These are phyloP conservation scores for Arctopsyche grandis DNA, from an alignment of 1,140 invertebrate genomes.

Conservation along the genomic window DNA sequence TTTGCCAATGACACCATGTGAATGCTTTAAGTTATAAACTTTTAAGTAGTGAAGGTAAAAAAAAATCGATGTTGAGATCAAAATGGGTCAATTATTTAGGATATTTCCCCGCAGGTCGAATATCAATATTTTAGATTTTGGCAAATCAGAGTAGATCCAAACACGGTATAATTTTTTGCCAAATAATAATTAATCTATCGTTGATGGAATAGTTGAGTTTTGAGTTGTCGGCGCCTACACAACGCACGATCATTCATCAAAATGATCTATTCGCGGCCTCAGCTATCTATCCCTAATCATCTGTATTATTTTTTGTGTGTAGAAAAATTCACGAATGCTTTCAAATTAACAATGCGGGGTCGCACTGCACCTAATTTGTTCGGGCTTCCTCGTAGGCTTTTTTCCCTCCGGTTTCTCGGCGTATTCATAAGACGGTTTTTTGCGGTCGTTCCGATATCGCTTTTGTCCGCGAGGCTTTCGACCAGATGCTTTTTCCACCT, in stretches of 20 bases:
- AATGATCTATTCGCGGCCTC: slow-evolving; percentile 9
- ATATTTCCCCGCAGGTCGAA: too few species aligned
- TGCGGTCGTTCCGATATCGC: background rate
- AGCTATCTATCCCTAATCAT: slow-evolving; percentile 23
- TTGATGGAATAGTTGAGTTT: background rate
- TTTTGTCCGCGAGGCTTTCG: slow-evolving; percentile 3
- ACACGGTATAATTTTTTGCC: background rate
- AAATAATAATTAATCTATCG: background rate
- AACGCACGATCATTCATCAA: slow-evolving; percentile 19
- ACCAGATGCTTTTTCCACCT: slow-evolving; percentile 25
- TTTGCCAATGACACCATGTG: too few species aligned
- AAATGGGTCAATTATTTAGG: too few species aligned
- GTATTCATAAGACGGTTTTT: background rate
- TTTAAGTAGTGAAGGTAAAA: too few species aligned
- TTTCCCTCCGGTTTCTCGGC: background rate
- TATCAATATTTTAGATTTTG: too few species aligned
- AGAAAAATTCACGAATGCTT: slow-evolving; percentile 1
- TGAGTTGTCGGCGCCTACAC: slow-evolving; percentile 17
- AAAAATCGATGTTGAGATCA: too few species aligned
- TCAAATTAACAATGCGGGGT: background rate
- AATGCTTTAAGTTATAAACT: too few species aligned
- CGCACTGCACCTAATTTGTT: slow-evolving; percentile 2
- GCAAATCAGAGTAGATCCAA: too few species aligned
- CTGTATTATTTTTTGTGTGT: slow-evolving; percentile 12
- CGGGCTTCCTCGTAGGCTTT: slow-evolving; percentile 21